These are phyloP conservation scores for Erethizon dorsatum DNA, from an alignment of 2,797 vertebrate genomes.

Conservation along the genomic window DNA sequence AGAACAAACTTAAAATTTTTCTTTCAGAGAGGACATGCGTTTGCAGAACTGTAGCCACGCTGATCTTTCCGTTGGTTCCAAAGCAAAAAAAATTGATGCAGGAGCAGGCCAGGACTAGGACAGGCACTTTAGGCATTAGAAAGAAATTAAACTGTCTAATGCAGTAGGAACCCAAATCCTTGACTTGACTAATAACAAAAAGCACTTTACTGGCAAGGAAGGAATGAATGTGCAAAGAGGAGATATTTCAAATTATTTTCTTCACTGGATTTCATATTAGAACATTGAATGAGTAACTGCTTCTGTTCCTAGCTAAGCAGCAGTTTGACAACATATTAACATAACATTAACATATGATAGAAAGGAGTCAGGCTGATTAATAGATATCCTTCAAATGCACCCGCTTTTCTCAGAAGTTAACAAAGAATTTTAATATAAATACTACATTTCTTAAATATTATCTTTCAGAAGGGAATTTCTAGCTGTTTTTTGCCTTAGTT, in stretches of 20 bases:
- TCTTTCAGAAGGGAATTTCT: not conserved
- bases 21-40: not conserved
- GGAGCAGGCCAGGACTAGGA: not conserved
- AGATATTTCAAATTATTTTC: conserved; percentile 60
- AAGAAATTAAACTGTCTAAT: conserved; percentile 54
- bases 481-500: not conserved
- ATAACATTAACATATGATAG: not conserved
- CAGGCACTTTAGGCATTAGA: not conserved
- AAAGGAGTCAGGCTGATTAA: not conserved
- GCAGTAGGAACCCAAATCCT: conserved; percentile 43
- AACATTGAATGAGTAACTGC: conserved; percentile 16
- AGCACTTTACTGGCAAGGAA: not conserved
- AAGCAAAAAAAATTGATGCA: conserved; percentile 6
- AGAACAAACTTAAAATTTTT: not conserved
- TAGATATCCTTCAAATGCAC: conserved; percentile 39
- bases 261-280: conserved; percentile 38
- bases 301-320: not conserved
- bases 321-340: conserved; percentile 14
- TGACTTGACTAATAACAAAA: conserved; percentile 57
- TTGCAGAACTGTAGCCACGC: not conserved
- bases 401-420: conserved; percentile 42
- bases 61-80: conserved; percentile 3
- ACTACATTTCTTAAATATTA: conserved; percentile 26
- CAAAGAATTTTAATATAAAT: conserved; percentile 29
- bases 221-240: not conserved